A percentile compares a stretch with the other conserved stretches of the same genome.
phyloP scores from a whole-genome alignment of 2,888 invertebrate genomes.

The Ophonus ardosiacus region DNA sequence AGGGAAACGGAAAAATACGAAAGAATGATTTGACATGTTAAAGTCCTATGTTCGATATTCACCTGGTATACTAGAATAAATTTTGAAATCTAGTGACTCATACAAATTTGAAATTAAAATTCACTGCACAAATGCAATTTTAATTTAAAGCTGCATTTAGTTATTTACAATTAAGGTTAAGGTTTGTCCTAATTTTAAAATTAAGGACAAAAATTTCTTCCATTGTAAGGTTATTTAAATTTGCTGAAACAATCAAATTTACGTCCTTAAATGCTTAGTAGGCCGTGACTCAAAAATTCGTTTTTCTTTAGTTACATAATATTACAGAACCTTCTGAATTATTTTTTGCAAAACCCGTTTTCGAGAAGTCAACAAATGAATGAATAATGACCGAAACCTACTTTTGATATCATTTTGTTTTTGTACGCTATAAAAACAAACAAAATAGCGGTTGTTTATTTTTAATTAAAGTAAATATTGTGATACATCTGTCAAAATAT shows the following conservation, averaged over 20 bases:
- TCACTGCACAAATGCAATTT: neutral
- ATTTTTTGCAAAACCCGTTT: slow-evolving; percentile 25
- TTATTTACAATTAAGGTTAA: slow-evolving; percentile 11
- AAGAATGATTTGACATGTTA: no score
- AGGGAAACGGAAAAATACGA: no score
- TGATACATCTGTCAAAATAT: neutral
- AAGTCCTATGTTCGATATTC: no score
- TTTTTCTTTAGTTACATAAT: slow-evolving; percentile 41
- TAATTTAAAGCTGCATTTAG: neutral
- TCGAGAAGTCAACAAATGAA: slow-evolving; percentile 11
- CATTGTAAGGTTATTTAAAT: slow-evolving; percentile 24
- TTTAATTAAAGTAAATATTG: slow-evolving; percentile 19
- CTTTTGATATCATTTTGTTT: slow-evolving; percentile 25
- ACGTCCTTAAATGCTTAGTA: slow-evolving; percentile 3
- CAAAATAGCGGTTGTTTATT: slow-evolving; percentile 12
- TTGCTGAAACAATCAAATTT: slow-evolving; percentile 20
- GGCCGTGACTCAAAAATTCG: slow-evolving; percentile 13
- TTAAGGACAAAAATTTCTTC: slow-evolving; percentile 12
- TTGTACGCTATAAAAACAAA: slow-evolving; percentile 7
- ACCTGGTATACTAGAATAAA: no score
- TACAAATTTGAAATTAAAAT: neutral
- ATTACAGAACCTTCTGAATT: neutral
- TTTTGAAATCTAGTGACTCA: no score
- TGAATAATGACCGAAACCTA: slow-evolving; percentile 35
- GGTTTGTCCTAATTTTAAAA: slow-evolving; percentile 24